Conservation (phyloP, 2,888 invertebrate genomes). For the Dryococelus australis region DNA sequence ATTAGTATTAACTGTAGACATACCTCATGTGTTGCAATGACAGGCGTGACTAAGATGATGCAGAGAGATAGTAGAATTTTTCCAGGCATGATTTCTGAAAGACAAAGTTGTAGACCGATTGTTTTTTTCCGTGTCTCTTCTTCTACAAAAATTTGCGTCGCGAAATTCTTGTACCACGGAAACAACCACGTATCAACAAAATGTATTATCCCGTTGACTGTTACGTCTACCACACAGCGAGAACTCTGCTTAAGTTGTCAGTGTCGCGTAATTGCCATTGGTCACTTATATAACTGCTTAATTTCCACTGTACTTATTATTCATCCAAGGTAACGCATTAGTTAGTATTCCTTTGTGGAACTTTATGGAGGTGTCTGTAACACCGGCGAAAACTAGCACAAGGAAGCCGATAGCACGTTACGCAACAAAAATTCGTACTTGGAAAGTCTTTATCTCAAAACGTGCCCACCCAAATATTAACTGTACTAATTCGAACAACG, state of each 20-base stretch:
- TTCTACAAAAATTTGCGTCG: background rate
- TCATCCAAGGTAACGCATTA: background rate
- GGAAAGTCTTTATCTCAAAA: background rate
- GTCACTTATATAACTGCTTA: background rate
- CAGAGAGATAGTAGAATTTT: background rate
- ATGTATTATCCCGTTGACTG: too few species aligned
- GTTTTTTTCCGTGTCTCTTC: background rate
- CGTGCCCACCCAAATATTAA: background rate
- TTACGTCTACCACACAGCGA: background rate
- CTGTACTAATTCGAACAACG: background rate
- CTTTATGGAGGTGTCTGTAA: background rate
- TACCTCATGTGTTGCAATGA: background rate
- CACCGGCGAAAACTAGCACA: background rate
- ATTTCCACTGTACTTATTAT: background rate
- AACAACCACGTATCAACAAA: background rate
- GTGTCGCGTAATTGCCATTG: background rate
- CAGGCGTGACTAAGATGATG: background rate
- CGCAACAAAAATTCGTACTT: background rate
- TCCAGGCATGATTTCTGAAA: background rate
- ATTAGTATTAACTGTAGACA: background rate
- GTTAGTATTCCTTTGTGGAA: background rate
- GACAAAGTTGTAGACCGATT: background rate
- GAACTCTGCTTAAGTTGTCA: background rate
- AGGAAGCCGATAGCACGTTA: background rate
- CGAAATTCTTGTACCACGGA: background rate